Conservation (phyloP, 92 coral and sea anemone species). For the Zoanthus solanderi region DNA sequence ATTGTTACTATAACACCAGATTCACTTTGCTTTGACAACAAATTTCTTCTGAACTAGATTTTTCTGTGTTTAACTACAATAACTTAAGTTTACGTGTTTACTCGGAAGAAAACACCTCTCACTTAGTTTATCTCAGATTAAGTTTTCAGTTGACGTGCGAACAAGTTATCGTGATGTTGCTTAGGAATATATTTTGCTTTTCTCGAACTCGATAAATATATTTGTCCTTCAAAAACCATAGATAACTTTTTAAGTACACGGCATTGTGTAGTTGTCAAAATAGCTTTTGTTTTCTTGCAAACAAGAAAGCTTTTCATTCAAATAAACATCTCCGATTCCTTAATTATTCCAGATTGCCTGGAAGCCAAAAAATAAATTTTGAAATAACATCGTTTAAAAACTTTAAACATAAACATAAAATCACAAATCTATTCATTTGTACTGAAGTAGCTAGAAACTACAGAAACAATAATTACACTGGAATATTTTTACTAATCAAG, state of each 20-base stretch:
- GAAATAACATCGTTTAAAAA: neutral
- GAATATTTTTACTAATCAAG: neutral
- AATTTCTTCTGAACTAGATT: neutral
- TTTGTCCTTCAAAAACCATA: neutral
- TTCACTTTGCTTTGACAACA: neutral
- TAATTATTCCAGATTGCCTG: neutral
- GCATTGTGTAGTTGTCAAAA: neutral
- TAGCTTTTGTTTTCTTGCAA: neutral
- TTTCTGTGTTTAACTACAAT: neutral
- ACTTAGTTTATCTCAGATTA: neutral
- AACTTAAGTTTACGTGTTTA: neutral
- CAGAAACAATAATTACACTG: neutral
- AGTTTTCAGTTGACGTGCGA: neutral
- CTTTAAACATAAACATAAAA: conserved; percentile 27
- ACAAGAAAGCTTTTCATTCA: neutral
- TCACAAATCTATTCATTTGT: neutral
- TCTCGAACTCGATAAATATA: neutral
- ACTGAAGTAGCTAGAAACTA: neutral
- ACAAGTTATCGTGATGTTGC: neutral
- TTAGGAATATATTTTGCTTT: neutral
- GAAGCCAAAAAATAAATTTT: conserved; percentile 19
- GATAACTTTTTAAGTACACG: neutral
- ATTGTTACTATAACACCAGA: neutral
- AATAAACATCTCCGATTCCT: neutral
- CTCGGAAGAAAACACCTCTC: neutral